Evolutionary conservation across 2,888 invertebrate genomes (phyloP).

Genomic region (Sepiola atlantica): DNA sequence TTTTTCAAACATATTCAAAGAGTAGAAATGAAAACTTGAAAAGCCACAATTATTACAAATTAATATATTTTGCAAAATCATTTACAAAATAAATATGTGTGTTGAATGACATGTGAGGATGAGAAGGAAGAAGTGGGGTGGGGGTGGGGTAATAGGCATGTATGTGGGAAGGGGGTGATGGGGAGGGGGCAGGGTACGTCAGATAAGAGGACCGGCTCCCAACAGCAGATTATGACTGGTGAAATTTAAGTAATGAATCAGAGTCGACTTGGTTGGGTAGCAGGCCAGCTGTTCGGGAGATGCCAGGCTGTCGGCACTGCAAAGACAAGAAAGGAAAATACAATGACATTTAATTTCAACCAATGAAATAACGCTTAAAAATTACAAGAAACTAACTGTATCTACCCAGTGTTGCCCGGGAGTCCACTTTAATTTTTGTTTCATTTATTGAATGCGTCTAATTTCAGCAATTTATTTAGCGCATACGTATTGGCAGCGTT

Average conservation of each 20-base stretch:
- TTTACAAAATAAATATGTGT: conserved; percentile 44
- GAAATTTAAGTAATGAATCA: conserved; percentile 90
- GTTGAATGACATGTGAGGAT: background rate
- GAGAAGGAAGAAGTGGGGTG: background rate
- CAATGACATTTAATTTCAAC: background rate
- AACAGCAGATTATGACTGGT: conserved; percentile 91
- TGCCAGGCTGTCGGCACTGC: conserved; percentile 63
- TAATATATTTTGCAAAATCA: conserved; percentile 42
- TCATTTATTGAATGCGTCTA: too few relatives aligned
- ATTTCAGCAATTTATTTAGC: too few relatives aligned
- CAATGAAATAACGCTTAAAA: too few relatives aligned
- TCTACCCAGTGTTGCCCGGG: too few relatives aligned
- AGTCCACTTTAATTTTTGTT: too few relatives aligned
- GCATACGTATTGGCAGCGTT: too few relatives aligned
- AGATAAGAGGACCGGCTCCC: conserved; percentile 81
- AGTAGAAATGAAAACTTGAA: background rate
- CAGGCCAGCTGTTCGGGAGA: conserved; percentile 81
- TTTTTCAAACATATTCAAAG: too few relatives aligned
- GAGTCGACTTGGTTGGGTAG: conserved; percentile 93
- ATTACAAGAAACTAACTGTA: too few relatives aligned
- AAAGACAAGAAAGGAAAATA: conserved; percentile 52
- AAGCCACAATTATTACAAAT: background rate
- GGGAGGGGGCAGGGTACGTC: conserved; percentile 44
- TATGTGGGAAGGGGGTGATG: background rate
- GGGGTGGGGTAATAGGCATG: background rate